Percentiles rank a stretch among this genome's conserved stretches.
phyloP scores from a whole-genome alignment of 1,140 invertebrate species.

The Neodiprion virginianus region DNA sequence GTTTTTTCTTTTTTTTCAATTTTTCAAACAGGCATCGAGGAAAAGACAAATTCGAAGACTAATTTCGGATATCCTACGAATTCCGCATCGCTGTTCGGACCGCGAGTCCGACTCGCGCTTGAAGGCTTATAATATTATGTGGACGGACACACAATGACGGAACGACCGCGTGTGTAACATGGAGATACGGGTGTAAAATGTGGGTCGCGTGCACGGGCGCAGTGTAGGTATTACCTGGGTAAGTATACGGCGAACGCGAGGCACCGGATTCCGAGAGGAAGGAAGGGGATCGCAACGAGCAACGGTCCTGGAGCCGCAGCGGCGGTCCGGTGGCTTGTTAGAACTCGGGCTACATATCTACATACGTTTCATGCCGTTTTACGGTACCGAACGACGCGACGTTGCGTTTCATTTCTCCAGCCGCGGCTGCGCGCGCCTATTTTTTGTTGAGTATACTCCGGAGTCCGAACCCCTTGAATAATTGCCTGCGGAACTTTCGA shows the following conservation, averaged over 20 bases:
- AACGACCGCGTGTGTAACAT: neutral
- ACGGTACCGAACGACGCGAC: conserved; percentile 18
- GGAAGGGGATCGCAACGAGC: neutral
- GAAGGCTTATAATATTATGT: too few relatives aligned
- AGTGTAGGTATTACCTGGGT: neutral
- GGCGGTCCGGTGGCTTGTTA: neutral
- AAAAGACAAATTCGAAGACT: too few relatives aligned
- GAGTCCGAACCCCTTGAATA: too few relatives aligned
- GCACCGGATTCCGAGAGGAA: neutral
- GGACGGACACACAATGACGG: too few relatives aligned
- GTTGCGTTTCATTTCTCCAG: conserved; percentile 46
- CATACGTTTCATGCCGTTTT: conserved; percentile 34
- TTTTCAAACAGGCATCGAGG: too few relatives aligned
- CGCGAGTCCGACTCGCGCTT: too few relatives aligned
- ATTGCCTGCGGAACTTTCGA: too few relatives aligned
- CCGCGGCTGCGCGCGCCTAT: too few relatives aligned
- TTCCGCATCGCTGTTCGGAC: too few relatives aligned
- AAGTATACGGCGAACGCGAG: neutral
- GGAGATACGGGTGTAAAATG: neutral
- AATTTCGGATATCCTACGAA: too few relatives aligned
- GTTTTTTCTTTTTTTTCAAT: too few relatives aligned
- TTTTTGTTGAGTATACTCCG: too few relatives aligned
- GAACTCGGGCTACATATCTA: conserved; percentile 5
- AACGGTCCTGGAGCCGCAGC: neutral
- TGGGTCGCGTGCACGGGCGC: neutral